A percentile compares a stretch with the other conserved stretches of the same genome.
Conservation (phyloP, 2,113 vertebrate species). For the Ailurus styani region DNA sequence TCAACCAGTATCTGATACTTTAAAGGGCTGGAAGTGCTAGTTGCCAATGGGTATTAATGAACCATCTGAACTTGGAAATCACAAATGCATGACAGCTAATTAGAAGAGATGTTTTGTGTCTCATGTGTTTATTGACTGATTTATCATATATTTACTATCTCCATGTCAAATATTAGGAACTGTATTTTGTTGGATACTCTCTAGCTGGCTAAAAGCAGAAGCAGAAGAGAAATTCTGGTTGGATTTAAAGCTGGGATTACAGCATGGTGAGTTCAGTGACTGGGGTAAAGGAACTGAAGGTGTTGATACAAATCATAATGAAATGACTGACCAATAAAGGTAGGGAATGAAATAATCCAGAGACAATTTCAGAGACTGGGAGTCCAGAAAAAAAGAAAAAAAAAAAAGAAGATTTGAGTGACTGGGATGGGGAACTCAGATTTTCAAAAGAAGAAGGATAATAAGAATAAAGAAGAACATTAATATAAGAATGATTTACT, state of each 20-base stretch:
- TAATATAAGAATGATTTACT: neutral
- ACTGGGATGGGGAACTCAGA: accelerated
- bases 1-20: too few relatives aligned
- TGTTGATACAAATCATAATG: neutral
- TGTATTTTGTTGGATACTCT: neutral
- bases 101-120: neutral
- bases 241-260: neutral
- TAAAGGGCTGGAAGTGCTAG: neutral
- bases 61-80: neutral
- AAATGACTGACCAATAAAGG: neutral
- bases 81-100: neutral
- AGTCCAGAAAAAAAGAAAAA: neutral
- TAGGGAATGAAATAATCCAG: neutral
- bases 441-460: neutral
- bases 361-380: neutral
- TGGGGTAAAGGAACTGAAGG: neutral
- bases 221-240: neutral
- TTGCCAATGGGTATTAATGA: neutral
- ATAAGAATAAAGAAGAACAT: neutral
- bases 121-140: neutral
- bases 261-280: neutral
- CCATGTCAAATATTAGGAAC: neutral
- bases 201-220: neutral
- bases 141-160: neutral
- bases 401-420: neutral